Evolutionary conservation across 2,888 invertebrate genomes (phyloP).

Genomic region (Heliothis peltigera): DNA sequence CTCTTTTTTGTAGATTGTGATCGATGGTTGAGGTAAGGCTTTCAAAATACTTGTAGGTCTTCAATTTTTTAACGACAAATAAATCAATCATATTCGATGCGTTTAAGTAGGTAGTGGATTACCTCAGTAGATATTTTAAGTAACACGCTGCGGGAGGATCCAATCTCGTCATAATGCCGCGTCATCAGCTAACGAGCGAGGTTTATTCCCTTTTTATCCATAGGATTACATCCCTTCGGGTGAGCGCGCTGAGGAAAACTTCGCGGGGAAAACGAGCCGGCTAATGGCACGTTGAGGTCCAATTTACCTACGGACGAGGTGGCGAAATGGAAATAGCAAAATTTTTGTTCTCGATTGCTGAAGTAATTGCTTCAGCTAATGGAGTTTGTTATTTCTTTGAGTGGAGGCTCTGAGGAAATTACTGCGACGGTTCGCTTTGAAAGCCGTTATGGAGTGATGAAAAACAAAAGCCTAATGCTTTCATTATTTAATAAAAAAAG

Average conservation of each 20-base stretch:
- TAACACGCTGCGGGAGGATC: conserved; percentile 61
- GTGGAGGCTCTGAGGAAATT: conserved; percentile 9
- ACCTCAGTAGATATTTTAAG: conserved; percentile 48
- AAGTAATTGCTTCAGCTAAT: conserved; percentile 44
- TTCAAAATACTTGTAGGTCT: conserved; percentile 20
- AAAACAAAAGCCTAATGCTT: conserved; percentile 15
- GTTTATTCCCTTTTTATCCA: conserved; percentile 59
- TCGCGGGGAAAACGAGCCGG: conserved; percentile 33
- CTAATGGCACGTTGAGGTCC: conserved; percentile 51
- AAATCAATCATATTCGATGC: conserved; percentile 27
- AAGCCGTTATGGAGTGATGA: conserved; percentile 9
- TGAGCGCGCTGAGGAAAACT: conserved; percentile 42
- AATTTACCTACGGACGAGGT: conserved; percentile 55
- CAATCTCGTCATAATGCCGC: conserved; percentile 60
- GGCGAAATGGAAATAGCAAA: conserved; percentile 34
- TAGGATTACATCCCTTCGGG: conserved; percentile 40
- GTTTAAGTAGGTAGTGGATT: conserved; percentile 36
- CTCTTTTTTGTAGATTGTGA: conserved; percentile 44
- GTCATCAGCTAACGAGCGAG: conserved; percentile 68
- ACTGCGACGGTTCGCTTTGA: conserved; percentile 2
- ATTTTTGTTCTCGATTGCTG: conserved; percentile 37
- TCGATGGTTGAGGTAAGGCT: conserved; percentile 38
- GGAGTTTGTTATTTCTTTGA: conserved; percentile 30
- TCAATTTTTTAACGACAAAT: conserved; percentile 24
- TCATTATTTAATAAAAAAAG: conserved; percentile 11